Conservation (phyloP, 2,797 vertebrate species). For the Melanotaenia boesemani region DNA sequence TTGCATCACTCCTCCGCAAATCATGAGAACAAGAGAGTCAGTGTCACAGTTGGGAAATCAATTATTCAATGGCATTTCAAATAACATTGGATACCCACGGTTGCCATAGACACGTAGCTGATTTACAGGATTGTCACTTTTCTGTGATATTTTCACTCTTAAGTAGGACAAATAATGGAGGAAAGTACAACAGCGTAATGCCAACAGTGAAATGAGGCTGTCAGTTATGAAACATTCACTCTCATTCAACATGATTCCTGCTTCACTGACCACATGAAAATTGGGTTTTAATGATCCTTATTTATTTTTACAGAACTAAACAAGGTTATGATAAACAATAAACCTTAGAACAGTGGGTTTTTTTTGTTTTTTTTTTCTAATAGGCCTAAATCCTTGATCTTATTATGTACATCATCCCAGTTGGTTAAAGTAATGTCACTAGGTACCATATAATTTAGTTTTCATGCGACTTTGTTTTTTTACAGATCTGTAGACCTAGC, state of each 20-base stretch:
- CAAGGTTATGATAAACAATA: neutral
- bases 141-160: constrained; percentile 62
- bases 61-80: constrained; percentile 79
- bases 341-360: neutral
- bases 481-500: constrained; percentile 2
- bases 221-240: constrained; percentile 34
- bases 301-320: constrained; percentile 17
- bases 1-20: constrained; percentile 51
- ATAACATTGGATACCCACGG: constrained; percentile 67
- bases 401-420: neutral
- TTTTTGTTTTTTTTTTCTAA: neutral
- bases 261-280: constrained; percentile 21
- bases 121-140: constrained; percentile 71
- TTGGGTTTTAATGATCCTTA: constrained; percentile 3
- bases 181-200: constrained; percentile 25
- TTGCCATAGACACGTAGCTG: constrained; percentile 79
- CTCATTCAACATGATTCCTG: constrained; percentile 9
- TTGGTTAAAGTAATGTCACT: neutral
- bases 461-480: neutral
- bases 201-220: constrained; percentile 22
- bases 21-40: constrained; percentile 58
- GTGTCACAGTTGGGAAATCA: constrained; percentile 75
- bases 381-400: neutral
- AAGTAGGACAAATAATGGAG: constrained; percentile 65
- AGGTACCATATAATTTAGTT: neutral